Conservation (phyloP, 2,113 vertebrate genomes). For the Mus spicilegus region DNA sequence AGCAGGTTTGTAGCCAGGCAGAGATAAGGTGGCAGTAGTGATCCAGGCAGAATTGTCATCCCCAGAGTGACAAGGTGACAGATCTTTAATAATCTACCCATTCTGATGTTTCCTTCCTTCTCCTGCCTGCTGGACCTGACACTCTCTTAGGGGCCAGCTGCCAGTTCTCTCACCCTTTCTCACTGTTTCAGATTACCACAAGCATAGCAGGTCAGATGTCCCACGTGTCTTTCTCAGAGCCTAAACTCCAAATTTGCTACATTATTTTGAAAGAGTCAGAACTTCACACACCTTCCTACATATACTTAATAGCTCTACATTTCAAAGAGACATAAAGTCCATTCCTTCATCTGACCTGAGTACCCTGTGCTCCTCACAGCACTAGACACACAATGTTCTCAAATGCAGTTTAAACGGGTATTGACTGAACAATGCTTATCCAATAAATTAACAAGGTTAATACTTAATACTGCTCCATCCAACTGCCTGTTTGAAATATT, state of each 20-base stretch:
- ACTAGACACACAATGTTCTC: neutral
- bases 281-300: neutral
- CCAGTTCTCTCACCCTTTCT: neutral
- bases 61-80: neutral
- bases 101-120: neutral
- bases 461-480: neutral
- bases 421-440: neutral
- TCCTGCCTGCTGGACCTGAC: neutral
- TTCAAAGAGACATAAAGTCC: slow-evolving; percentile 7
- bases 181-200: neutral
- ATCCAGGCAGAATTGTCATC: neutral
- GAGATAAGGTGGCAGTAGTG: neutral
- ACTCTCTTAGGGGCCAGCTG: neutral
- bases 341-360: neutral
- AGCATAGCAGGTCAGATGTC: rapidly evolving
- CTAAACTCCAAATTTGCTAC: neutral
- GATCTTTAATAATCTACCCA: neutral
- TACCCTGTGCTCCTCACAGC: neutral
- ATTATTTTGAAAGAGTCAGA: neutral
- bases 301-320: neutral
- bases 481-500: neutral
- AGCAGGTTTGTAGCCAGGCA: neutral
- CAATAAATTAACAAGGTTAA: neutral
- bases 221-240: neutral
- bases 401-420: neutral